A percentile compares a stretch with the other conserved stretches of the same genome.
Evolutionary conservation across 1,140 invertebrate genomes (phyloP).

Genomic region (Rhagoletis pomonella): DNA sequence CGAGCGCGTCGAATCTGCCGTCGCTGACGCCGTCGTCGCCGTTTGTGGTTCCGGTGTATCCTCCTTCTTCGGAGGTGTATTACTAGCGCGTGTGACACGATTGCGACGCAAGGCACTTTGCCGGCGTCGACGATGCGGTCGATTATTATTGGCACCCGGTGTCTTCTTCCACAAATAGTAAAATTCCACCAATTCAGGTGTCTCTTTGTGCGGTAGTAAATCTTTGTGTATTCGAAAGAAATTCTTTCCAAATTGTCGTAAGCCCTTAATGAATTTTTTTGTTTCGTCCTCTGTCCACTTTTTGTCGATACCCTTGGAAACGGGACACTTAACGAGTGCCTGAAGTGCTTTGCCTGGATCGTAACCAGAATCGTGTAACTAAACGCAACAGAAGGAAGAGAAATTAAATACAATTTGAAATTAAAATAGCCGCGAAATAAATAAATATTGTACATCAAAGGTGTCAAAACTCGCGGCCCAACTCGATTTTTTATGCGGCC

Average conservation of each 20-base stretch:
- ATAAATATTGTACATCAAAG: too few relatives aligned
- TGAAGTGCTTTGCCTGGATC: slow-evolving; percentile 96
- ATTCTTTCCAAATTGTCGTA: slow-evolving; percentile 98
- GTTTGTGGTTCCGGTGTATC: slow-evolving; percentile 74
- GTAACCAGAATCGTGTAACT: slow-evolving; percentile 95
- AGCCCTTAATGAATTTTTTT: slow-evolving; percentile 98
- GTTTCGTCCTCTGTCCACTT: slow-evolving; percentile 99
- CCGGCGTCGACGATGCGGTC: slow-evolving; percentile 91
- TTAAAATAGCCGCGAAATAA: too few relatives aligned
- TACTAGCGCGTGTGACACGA: slow-evolving; percentile 84
- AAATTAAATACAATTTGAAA: too few relatives aligned
- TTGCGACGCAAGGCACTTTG: slow-evolving; percentile 92
- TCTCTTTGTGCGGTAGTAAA: slow-evolving; percentile 96
- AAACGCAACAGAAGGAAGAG: slow-evolving; percentile 59
- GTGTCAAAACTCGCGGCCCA: too few relatives aligned
- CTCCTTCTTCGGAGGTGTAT: slow-evolving; percentile 75
- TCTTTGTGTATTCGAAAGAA: slow-evolving; percentile 98
- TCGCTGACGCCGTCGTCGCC: slow-evolving; percentile 73
- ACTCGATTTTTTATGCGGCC: too few relatives aligned
- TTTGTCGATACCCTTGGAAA: slow-evolving; percentile 96
- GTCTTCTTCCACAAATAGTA: slow-evolving; percentile 99
- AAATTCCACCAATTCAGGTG: slow-evolving; percentile 97
- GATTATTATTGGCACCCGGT: slow-evolving; percentile 96
- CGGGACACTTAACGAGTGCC: slow-evolving; percentile 96
- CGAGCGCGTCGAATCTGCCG: slow-evolving; percentile 73